phyloP scores from a whole-genome alignment of 1,140 invertebrate species.

The Leptinotarsa lineolata region DNA sequence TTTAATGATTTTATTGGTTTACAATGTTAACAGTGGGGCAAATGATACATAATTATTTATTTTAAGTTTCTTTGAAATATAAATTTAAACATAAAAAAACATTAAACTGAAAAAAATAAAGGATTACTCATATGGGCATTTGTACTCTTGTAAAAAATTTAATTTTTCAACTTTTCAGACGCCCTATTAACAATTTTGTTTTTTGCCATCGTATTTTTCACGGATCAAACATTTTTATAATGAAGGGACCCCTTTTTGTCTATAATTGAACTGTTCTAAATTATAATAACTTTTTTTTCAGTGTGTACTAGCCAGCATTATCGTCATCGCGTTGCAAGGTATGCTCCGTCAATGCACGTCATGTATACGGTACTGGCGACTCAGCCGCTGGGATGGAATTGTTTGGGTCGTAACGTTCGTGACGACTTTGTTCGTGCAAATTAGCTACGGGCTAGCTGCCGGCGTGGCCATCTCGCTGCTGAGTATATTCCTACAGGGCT shows the following conservation, averaged over 20 bases:
- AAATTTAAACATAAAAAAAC: too few relatives aligned
- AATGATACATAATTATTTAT: too few relatives aligned
- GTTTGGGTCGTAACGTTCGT: conserved; percentile 86
- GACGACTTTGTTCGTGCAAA: conserved; percentile 79
- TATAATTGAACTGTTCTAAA: too few relatives aligned
- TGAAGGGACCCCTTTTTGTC: too few relatives aligned
- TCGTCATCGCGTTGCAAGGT: conserved; percentile 87
- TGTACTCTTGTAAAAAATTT: background rate
- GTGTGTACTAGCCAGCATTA: conserved; percentile 85
- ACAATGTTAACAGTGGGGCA: too few relatives aligned
- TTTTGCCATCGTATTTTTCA: too few relatives aligned
- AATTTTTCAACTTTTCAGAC: background rate
- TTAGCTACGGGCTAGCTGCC: conserved; percentile 75
- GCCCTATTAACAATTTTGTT: too few relatives aligned
- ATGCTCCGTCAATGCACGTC: conserved; percentile 73
- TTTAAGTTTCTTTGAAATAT: too few relatives aligned
- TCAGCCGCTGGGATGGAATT: conserved; percentile 81
- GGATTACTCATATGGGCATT: background rate
- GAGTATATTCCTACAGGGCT: conserved; percentile 68
- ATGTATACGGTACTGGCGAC: conserved; percentile 61
- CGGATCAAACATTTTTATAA: too few relatives aligned
- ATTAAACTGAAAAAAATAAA: too few relatives aligned
- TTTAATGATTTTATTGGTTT: too few relatives aligned
- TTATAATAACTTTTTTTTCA: conserved; percentile 50
- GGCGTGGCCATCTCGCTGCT: conserved; percentile 76